These are phyloP conservation scores for Drosophila ercepeae DNA, from an alignment of 1,140 invertebrate genomes.

Conservation along the genomic window DNA sequence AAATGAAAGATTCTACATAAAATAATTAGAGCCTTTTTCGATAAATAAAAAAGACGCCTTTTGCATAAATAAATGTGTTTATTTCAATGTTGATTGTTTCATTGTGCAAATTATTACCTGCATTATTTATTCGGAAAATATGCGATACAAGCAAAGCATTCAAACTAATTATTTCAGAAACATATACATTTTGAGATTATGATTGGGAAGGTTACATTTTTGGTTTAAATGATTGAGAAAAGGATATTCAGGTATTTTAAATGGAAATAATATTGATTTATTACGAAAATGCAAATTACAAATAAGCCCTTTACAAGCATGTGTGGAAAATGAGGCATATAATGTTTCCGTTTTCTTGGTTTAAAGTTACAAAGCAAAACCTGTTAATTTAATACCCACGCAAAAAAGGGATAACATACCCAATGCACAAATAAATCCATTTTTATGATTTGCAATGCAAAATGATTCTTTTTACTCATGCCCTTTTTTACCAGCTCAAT, in stretches of 20 bases:
- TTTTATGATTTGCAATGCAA: slow-evolving; percentile 59
- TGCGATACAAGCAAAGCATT: background rate
- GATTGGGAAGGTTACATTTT: background rate
- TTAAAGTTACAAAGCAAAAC: background rate
- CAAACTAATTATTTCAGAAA: slow-evolving; percentile 10
- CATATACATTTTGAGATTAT: background rate
- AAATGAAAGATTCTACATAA: slow-evolving; percentile 38
- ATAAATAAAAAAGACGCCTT: slow-evolving; percentile 11
- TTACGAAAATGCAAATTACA: background rate
- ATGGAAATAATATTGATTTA: background rate
- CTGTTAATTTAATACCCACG: slow-evolving; percentile 2
- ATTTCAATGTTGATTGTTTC: slow-evolving; percentile 40
- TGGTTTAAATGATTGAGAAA: background rate
- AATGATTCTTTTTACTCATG: slow-evolving; percentile 23
- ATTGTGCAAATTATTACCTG: slow-evolving; percentile 46
- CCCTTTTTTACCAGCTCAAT: slow-evolving; percentile 1
- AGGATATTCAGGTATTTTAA: background rate
- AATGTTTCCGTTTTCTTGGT: background rate
- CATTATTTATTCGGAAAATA: slow-evolving; percentile 43
- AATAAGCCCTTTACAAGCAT: no score
- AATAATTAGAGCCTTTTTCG: slow-evolving; percentile 36
- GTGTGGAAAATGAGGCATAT: no score
- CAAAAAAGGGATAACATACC: slow-evolving; percentile 29
- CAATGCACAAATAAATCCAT: slow-evolving; percentile 56
- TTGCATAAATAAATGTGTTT: slow-evolving; percentile 19